Percentiles rank a stretch among this genome's conserved stretches.
Evolutionary conservation across 2,113 vertebrate genomes (phyloP).

Genomic region (Uria lomvia): DNA sequence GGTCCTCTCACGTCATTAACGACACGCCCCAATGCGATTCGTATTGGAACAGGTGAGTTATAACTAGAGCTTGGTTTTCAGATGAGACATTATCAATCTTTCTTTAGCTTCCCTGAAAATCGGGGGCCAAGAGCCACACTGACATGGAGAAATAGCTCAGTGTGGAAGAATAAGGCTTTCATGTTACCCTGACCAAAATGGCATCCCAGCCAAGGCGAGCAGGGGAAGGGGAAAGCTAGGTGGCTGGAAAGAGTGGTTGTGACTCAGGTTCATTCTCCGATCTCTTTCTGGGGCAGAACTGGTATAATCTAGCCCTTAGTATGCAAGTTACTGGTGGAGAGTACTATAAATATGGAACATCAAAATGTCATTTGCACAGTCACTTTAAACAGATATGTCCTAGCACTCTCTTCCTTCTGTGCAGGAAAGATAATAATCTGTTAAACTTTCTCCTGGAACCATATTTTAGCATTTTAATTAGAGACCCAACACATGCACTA

Average conservation of each 20-base stretch:
- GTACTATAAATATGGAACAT: constrained; percentile 35
- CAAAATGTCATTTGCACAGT: constrained; percentile 42
- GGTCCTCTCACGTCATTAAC: not conserved
- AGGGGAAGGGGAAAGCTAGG: not conserved
- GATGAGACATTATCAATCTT: not conserved
- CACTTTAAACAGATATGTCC: not conserved
- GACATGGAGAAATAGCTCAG: not conserved
- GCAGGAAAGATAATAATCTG: constrained; percentile 55
- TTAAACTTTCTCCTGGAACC: constrained; percentile 52
- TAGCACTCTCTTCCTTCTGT: not conserved
- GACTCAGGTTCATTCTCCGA: not conserved
- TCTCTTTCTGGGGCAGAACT: not conserved
- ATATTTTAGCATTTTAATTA: constrained; percentile 72
- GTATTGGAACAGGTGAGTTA: not conserved
- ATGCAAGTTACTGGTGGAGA: not conserved
- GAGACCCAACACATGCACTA: constrained; percentile 35
- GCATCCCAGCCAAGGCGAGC: rapidly evolving
- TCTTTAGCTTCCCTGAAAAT: not conserved
- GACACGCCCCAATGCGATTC: not conserved
- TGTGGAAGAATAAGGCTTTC: not conserved
- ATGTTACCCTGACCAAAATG: not conserved
- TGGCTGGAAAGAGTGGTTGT: not conserved
- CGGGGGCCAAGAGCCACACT: not conserved
- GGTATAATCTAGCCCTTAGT: constrained; percentile 13
- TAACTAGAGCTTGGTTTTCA: not conserved